Evolutionary conservation across 2,888 invertebrate species (phyloP), one percentile per base, ranked within the genome.

Genomic region (Ypsolopha sequella): DNA sequence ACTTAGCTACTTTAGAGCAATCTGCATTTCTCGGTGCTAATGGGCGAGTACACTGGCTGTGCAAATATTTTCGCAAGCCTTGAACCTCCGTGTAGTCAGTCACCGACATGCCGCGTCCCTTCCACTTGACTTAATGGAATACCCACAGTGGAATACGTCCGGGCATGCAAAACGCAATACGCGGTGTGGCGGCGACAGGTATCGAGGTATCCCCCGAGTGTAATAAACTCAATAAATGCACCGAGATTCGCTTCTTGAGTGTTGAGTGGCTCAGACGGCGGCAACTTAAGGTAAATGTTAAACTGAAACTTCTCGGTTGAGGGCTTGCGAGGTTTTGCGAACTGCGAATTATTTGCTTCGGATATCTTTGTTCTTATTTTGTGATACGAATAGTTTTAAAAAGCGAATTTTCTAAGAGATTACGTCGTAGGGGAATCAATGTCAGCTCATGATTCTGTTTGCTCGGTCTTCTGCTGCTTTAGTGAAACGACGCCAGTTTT

Each of bases 21-120:
- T 76, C 79, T 80, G 76, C 74, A 78, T 77, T 68, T 68, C 66
- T 64, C 60, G 57, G 64, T 68, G 64, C 69, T 70, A 76, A 76
- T 71, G 72, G 67, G 57, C 63, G 59, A 57, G 70, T 72, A 74
- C 73, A 79, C 75, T 77, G 61, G 67, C 60, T 64, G 61, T 57
- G 64, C 80, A 77, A 86, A 86, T 81, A 82, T 86, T 86, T 73
- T 71, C 73, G 56, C 57, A 62, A 60, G 69, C 66, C 85, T 86
- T 71, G 62, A 79, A 70, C 64, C 68, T 68, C 73, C 73, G 71
- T 82, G 82, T 84, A 76, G 72, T 58, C 24, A 63, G 72, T 58
- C 80, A 81, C 35, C 41, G 45, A 43, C 51, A 46, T 41, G 41
- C 39, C 39, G n/a, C 44, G 14, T 39, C 35, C 65, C 61, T 60